Conservation (phyloP, 2,797 vertebrate species). For the Rhynchotus rufescens region DNA sequence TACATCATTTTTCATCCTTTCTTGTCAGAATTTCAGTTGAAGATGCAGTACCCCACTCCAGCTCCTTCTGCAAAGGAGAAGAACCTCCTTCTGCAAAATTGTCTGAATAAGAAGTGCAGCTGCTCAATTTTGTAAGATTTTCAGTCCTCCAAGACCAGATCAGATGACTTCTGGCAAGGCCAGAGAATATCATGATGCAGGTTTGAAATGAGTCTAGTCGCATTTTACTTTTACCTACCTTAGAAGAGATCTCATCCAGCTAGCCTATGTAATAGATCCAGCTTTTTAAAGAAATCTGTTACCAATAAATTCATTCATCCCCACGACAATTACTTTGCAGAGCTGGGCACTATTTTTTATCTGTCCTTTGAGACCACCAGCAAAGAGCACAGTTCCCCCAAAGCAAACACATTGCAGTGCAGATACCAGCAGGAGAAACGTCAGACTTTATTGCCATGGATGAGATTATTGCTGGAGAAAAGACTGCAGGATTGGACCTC, state of each 20-base stretch:
- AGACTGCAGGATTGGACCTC: constrained; percentile 3
- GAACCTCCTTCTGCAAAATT: background rate
- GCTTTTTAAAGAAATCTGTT: constrained; percentile 21
- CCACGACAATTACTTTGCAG: background rate
- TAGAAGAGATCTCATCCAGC: background rate
- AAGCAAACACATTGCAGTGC: constrained; percentile 42
- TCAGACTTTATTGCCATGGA: constrained; percentile 42
- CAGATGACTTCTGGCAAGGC: background rate
- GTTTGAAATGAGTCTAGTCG: background rate
- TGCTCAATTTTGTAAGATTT: background rate
- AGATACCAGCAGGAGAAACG: constrained; percentile 51
- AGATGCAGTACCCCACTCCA: background rate
- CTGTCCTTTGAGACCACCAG: constrained; percentile 22
- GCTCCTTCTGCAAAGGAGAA: background rate
- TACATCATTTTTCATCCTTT: background rate
- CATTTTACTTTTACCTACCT: background rate
- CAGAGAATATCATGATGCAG: background rate
- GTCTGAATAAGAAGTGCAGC: background rate
- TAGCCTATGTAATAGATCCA: background rate
- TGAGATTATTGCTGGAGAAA: constrained; percentile 17
- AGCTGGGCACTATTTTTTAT: constrained; percentile 32
- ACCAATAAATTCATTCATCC: constrained; percentile 8
- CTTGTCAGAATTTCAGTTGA: background rate
- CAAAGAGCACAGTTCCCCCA: constrained; percentile 14
- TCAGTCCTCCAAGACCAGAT: background rate